Evolutionary conservation across 2,888 invertebrate genomes (phyloP).

Genomic region (Anorthoa munda): DNA sequence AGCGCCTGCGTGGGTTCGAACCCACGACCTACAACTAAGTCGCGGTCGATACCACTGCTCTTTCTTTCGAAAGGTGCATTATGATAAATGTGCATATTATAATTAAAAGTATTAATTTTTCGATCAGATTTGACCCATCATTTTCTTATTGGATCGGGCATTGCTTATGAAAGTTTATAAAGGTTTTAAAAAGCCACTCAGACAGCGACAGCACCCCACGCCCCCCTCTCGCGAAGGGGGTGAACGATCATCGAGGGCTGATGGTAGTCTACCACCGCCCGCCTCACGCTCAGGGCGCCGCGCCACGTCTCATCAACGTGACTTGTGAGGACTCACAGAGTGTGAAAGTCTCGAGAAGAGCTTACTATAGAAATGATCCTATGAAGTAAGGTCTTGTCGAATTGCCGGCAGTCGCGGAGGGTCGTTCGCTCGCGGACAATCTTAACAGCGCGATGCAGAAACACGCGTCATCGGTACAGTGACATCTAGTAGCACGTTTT

Average conservation of each 20-base stretch:
- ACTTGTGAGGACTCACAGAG: constrained; percentile 45
- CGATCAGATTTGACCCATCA: too few species aligned
- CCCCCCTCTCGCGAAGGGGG: constrained; percentile 30
- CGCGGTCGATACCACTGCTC: too few species aligned
- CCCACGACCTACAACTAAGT: too few species aligned
- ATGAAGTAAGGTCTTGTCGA: constrained; percentile 43
- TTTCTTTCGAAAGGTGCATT: too few species aligned
- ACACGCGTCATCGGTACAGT: constrained; percentile 21
- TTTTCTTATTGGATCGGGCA: too few species aligned
- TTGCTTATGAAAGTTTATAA: too few species aligned
- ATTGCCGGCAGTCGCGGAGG: neutral
- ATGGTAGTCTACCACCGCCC: constrained; percentile 39
- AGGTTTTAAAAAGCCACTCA: constrained; percentile 45
- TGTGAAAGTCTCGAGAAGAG: constrained; percentile 51
- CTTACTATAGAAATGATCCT: constrained; percentile 51
- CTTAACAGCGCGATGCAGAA: constrained; percentile 33
- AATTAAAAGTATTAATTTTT: too few species aligned
- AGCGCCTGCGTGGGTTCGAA: too few species aligned
- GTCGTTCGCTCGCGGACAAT: constrained; percentile 21
- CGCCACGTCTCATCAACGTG: constrained; percentile 51
- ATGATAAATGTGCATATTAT: too few species aligned
- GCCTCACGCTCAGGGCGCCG: constrained; percentile 51
- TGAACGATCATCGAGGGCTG: constrained; percentile 51
- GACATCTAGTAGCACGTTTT: constrained; percentile 5
- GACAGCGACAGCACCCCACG: constrained; percentile 53